Conservation (phyloP, 2,113 vertebrate species). For the Pristiophorus japonicus region DNA sequence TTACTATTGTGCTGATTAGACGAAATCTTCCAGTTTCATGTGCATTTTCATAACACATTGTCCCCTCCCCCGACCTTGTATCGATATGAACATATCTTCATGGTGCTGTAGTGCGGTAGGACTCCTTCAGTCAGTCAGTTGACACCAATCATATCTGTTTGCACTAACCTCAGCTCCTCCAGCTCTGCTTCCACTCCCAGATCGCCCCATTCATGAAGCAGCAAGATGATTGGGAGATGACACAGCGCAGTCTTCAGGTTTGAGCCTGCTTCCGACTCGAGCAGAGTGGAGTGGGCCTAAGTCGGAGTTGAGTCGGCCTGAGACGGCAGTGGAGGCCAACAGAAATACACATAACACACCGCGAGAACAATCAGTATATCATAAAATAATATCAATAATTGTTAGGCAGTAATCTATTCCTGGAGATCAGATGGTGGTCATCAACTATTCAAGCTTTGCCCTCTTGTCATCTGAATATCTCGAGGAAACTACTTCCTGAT, state of each 20-base stretch:
- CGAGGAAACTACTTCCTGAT: neutral
- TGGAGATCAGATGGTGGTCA: neutral
- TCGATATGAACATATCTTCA: neutral
- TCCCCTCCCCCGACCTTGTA: neutral
- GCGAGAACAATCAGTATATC: neutral
- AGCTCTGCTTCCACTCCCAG: neutral
- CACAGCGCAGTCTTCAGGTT: neutral
- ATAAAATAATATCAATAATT: neutral
- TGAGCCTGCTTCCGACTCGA: neutral
- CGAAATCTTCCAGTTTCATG: neutral
- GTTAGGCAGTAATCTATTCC: neutral
- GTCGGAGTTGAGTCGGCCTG: neutral
- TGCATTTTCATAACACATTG: neutral
- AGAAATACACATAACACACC: neutral
- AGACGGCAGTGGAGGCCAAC: neutral
- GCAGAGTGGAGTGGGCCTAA: neutral
- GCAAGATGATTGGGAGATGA: neutral
- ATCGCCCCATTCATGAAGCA: neutral
- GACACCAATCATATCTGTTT: neutral
- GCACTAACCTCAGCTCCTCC: no score
- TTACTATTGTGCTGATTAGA: neutral
- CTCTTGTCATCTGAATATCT: neutral
- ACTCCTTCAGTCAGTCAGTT: neutral
- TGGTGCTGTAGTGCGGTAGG: neutral
- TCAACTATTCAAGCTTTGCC: neutral